Evolutionary conservation across 92 coral and sea anemone genomes (phyloP).

Genomic region (Anthopleura xanthogrammica): DNA sequence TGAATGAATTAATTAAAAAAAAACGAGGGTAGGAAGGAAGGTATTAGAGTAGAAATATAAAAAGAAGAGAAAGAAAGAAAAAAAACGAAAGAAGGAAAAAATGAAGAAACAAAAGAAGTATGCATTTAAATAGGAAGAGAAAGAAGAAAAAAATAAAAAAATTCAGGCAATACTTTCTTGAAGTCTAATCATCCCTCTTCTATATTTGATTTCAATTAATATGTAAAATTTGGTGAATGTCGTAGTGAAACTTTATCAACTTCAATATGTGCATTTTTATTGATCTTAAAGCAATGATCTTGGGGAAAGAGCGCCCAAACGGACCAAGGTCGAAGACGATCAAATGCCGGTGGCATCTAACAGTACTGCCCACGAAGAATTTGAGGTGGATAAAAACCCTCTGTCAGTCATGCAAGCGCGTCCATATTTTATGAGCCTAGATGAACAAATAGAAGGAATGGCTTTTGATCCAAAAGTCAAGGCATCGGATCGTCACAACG

Average conservation of each 20-base stretch:
- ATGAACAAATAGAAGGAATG: constrained; percentile 59
- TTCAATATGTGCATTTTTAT: background rate
- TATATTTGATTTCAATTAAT: no score
- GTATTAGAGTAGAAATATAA: no score
- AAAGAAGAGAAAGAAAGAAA: no score
- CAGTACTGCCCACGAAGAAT: background rate
- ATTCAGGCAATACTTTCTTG: no score
- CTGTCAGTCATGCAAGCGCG: constrained; percentile 45
- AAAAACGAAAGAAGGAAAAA: no score
- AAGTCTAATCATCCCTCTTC: no score
- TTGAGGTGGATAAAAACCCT: constrained; percentile 46
- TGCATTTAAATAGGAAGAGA: no score
- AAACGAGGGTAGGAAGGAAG: no score
- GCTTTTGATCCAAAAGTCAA: constrained; percentile 73
- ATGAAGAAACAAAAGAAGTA: no score
- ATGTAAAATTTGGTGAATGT: background rate
- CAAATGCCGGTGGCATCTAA: background rate
- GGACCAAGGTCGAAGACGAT: background rate
- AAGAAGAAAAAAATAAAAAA: no score
- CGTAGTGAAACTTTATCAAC: no score
- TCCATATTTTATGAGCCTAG: constrained; percentile 70
- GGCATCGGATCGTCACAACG: constrained; percentile 79
- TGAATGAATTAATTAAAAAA: no score
- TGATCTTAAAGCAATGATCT: background rate
- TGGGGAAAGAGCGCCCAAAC: background rate